These are phyloP conservation scores for Genyomyrus donnyi DNA, from an alignment of 2,113 vertebrate genomes.

Conservation along the genomic window DNA sequence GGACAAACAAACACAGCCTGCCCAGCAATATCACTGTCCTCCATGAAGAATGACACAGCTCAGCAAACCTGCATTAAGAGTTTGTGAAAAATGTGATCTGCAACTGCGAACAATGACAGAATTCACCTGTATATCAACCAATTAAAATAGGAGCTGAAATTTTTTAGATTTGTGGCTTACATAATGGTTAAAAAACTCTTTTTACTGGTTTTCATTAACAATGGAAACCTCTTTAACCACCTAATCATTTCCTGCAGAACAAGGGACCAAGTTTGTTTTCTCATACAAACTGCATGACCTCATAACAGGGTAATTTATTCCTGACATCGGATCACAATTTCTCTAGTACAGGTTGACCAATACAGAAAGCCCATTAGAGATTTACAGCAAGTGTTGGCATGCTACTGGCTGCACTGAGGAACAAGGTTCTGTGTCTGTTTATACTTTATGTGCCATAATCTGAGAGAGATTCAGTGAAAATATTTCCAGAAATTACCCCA, in stretches of 20 bases:
- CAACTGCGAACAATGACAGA: neutral
- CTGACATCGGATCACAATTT: neutral
- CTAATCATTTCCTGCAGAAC: neutral
- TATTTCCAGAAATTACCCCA: neutral
- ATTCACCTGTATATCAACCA: neutral
- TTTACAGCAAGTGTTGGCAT: neutral
- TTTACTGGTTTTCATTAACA: neutral
- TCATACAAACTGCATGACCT: neutral
- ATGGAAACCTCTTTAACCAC: neutral
- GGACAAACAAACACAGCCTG: neutral
- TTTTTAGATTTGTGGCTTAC: neutral
- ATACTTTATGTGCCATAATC: neutral
- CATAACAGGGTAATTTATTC: neutral
- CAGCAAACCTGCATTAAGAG: neutral
- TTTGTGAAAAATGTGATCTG: neutral
- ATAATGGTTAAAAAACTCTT: neutral
- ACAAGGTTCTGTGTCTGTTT: neutral
- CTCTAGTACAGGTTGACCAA: neutral
- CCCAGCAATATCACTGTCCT: neutral
- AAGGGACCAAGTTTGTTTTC: neutral
- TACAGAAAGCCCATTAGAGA: neutral
- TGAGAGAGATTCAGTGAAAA: neutral
- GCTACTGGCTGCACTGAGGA: neutral
- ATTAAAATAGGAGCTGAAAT: neutral
- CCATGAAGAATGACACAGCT: neutral